Base-by-base conservation (phyloP, 2,113 vertebrate genomes). In the Actenoides hombroni region DNA sequence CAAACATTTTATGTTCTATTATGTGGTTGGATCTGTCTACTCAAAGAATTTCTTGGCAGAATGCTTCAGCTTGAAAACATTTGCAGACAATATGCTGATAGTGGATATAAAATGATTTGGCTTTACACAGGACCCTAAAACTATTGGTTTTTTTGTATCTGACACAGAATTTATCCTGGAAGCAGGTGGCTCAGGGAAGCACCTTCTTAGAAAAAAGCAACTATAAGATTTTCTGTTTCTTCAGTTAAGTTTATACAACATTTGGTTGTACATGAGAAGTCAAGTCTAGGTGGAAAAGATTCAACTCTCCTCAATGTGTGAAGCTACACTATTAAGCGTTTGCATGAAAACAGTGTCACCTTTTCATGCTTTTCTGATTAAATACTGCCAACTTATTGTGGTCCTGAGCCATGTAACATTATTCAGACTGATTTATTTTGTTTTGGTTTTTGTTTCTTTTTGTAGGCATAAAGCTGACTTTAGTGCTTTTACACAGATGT, bases 231-330 rank as follows among this genome's bases (percentile, higher is more conserved):
- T 92, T 31, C 71, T 75, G 15, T 35, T 64, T 51, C 61, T 56
- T 48, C 6, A 24, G 25, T 5, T 3, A 54, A n/a, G 15, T 49
- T 71, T 53, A 11, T 12, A 1, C 18, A 44, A 20, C 2, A 1
- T 35, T 44, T 77, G 19, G 29, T 31, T 67, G 8, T 48, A 11
- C 25, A 11, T 73, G 33, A 9, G 33, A 68, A 35, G 8, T 10
- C 24, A 82, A 28, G 44, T 13, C 25, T 26, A 37, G 6, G 18
- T 60, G 64, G 60, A 65, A 49, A 71, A 33, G 10, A 46, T 49
- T 75, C 7, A 31, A 33, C 13, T 26, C 13, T 39, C 24, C 9
- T 24, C 23, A 16, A 0, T 6, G 14, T 42, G 37, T 23, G 63
- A 46, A 23, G 7, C 23, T 39, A 9, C 4, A 6, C 25, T 51